These are phyloP conservation scores for Ladona fulva DNA, from an alignment of 1,140 invertebrate species.

Conservation along the genomic window DNA sequence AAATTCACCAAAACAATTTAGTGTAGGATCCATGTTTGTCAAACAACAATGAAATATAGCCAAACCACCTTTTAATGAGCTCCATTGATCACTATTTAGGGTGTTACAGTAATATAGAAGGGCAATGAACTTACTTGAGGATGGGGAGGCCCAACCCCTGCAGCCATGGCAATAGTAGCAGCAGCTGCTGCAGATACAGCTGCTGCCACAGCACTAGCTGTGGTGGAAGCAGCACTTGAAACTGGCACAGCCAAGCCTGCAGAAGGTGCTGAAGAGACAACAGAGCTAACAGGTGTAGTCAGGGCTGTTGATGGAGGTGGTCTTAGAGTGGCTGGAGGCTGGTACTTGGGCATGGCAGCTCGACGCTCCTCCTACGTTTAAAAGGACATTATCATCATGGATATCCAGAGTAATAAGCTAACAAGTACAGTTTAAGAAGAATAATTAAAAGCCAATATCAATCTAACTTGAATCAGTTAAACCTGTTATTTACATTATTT, in stretches of 20 bases:
- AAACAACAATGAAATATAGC: no score
- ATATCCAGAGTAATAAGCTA: no score
- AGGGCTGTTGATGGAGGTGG: background rate
- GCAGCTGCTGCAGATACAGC: background rate
- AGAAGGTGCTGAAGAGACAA: background rate
- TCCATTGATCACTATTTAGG: no score
- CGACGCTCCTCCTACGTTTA: constrained; percentile 67
- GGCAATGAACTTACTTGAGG: background rate
- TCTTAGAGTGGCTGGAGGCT: constrained; percentile 31
- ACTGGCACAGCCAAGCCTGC: background rate
- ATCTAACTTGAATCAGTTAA: no score
- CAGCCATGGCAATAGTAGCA: background rate
- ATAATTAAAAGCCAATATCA: no score
- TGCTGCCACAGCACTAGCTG: background rate
- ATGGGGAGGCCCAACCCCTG: background rate
- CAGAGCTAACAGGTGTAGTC: background rate
- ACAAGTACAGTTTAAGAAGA: no score
- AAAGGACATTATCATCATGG: background rate
- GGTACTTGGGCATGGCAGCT: constrained; percentile 66
- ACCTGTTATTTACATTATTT: no score
- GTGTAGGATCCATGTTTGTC: no score
- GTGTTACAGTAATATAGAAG: no score
- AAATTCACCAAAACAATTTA: no score
- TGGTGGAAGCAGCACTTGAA: background rate
- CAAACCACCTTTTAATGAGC: no score